These are phyloP conservation scores for Lepidonotus clava DNA, from an alignment of 2,888 invertebrate genomes.

Conservation along the genomic window DNA sequence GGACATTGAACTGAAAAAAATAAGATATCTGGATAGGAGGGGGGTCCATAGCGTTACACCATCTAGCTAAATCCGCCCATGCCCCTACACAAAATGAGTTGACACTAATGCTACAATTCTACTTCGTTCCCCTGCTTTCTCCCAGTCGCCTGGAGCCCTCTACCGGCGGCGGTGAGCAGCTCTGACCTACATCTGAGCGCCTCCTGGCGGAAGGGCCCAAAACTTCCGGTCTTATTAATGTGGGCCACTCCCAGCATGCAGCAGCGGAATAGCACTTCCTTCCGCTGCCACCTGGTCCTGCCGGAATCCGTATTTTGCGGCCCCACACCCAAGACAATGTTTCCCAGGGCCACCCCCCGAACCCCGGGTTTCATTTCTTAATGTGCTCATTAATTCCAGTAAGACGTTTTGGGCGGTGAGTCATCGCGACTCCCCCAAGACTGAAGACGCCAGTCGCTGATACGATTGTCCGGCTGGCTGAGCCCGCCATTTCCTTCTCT, in stretches of 20 bases:
- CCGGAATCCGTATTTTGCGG: not conserved
- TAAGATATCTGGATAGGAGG: too few relatives aligned
- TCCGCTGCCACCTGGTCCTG: not conserved
- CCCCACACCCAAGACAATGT: not conserved
- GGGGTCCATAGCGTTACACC: too few relatives aligned
- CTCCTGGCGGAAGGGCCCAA: not conserved
- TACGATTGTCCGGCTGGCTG: conserved; percentile 28
- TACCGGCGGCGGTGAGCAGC: not conserved
- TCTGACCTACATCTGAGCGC: not conserved
- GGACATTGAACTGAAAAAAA: too few relatives aligned
- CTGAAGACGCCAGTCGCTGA: not conserved
- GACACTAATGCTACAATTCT: too few relatives aligned
- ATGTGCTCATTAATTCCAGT: conserved; percentile 9
- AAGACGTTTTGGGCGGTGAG: conserved; percentile 19
- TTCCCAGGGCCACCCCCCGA: not conserved
- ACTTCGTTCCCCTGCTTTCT: too few relatives aligned
- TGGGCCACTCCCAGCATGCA: not conserved
- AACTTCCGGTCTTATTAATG: not conserved
- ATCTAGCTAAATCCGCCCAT: too few relatives aligned
- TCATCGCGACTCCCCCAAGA: not conserved
- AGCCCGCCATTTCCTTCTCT: not conserved
- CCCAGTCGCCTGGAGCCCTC: not conserved
- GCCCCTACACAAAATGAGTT: too few relatives aligned
- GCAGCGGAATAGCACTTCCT: not conserved
- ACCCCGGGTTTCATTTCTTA: conserved; percentile 15